Conservation (phyloP, 2,888 invertebrate genomes). For the Torymus tubicola region DNA sequence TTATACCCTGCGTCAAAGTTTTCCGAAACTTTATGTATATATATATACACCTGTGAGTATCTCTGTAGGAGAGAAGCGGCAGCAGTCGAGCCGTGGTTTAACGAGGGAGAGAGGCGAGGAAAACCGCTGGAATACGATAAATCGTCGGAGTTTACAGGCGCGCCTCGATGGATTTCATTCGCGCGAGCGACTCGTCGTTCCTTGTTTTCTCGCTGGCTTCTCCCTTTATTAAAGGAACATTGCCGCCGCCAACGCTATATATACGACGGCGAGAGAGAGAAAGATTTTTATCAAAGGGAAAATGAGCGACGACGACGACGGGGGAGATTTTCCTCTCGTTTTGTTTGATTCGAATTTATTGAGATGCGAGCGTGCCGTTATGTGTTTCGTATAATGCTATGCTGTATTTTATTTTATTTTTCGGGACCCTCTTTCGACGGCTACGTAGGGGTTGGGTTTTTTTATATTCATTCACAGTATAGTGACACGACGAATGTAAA, state of each 20-base stretch:
- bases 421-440: no score
- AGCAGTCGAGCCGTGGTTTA: slow-evolving; percentile 36
- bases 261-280: neutral
- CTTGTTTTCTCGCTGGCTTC: slow-evolving; percentile 4
- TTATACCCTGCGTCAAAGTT: slow-evolving; percentile 14
- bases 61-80: slow-evolving; percentile 41
- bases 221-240: slow-evolving; percentile 48
- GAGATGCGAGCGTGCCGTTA: slow-evolving; percentile 24
- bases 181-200: neutral
- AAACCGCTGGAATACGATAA: slow-evolving; percentile 56
- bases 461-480: no score
- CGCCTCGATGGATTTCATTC: slow-evolving; percentile 54
- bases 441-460: no score
- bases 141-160: slow-evolving; percentile 51
- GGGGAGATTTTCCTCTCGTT: slow-evolving; percentile 18
- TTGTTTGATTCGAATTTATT: slow-evolving; percentile 44
- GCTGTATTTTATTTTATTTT: no score
- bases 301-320: slow-evolving; percentile 4
- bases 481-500: no score
- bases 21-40: slow-evolving; percentile 30
- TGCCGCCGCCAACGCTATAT: neutral
- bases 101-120: slow-evolving; percentile 27
- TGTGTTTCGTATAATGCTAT: no score
- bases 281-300: slow-evolving; percentile 36
- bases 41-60: slow-evolving; percentile 16